A percentile compares a stretch with the other conserved stretches of the same genome.
These are phyloP conservation scores for Dicyrtoma fusca DNA, from an alignment of 2,888 invertebrate genomes.

Conservation along the genomic window DNA sequence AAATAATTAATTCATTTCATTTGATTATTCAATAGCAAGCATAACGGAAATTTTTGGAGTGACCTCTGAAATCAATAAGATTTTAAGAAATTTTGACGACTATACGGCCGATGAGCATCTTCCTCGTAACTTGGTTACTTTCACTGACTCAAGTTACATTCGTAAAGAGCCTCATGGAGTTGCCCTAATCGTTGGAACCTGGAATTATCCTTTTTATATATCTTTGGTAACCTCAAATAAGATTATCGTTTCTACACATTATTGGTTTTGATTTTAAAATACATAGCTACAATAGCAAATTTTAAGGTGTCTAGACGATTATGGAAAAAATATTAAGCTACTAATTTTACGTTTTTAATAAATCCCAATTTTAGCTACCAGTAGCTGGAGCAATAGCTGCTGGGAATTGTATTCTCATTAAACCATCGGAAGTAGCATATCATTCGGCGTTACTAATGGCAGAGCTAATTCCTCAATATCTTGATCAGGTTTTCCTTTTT, in stretches of 20 bases:
- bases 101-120: constrained; percentile 35
- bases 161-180: constrained; percentile 89
- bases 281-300: too few relatives aligned
- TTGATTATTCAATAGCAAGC: too few relatives aligned
- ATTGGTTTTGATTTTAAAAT: too few relatives aligned
- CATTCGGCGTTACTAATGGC: constrained; percentile 60
- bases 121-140: constrained; percentile 44
- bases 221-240: too few relatives aligned
- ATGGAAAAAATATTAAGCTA: too few relatives aligned
- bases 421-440: constrained; percentile 66
- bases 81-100: constrained; percentile 41
- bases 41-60: constrained; percentile 59
- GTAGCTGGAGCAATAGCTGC: too few relatives aligned
- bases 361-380: too few relatives aligned
- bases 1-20: too few relatives aligned
- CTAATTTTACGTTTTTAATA: too few relatives aligned
- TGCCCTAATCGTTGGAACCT: constrained; percentile 71
- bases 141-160: constrained; percentile 57
- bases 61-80: constrained; percentile 61
- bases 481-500: constrained; percentile 65
- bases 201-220: constrained; percentile 71
- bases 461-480: constrained; percentile 62
- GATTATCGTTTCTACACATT: constrained; percentile 77
- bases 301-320: too few relatives aligned
- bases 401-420: constrained; percentile 88